Conservation (phyloP, 2,113 vertebrate species). For the Phalacrocorax aristotelis region DNA sequence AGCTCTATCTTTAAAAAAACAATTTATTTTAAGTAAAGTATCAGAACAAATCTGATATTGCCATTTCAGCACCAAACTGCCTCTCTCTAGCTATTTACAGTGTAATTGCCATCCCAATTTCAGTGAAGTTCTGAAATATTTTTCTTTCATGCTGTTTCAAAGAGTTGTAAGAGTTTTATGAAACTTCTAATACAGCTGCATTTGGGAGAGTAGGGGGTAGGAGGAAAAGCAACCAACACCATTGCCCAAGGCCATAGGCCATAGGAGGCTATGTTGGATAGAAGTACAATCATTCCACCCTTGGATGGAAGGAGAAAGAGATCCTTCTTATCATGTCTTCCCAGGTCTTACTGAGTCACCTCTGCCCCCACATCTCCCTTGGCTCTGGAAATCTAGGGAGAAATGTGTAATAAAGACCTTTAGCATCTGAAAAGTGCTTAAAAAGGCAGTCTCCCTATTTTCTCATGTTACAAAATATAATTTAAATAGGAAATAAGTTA, state of each 20-base stretch:
- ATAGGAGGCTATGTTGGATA: not conserved
- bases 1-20: not conserved
- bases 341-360: not conserved
- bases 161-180: not conserved
- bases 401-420: not conserved
- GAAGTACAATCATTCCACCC: not conserved
- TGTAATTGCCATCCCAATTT: constrained; percentile 36
- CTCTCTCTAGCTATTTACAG: constrained; percentile 36
- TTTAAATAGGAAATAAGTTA: not conserved
- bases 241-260: not conserved
- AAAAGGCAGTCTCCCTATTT: not conserved
- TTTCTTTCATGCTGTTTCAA: constrained; percentile 40
- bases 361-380: not conserved
- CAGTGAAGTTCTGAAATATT: constrained; percentile 27
- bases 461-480: not conserved
- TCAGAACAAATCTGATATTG: constrained; percentile 43
- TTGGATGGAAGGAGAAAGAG: not conserved
- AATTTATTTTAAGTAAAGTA: constrained; percentile 41
- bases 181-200: not conserved
- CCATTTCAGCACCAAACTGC: constrained; percentile 38
- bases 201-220: not conserved
- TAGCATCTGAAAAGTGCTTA: not conserved
- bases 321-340: not conserved
- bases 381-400: not conserved
- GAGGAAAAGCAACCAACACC: not conserved